These are phyloP conservation scores for Buteo buteo DNA, from an alignment of 2,113 vertebrate species.

Conservation along the genomic window DNA sequence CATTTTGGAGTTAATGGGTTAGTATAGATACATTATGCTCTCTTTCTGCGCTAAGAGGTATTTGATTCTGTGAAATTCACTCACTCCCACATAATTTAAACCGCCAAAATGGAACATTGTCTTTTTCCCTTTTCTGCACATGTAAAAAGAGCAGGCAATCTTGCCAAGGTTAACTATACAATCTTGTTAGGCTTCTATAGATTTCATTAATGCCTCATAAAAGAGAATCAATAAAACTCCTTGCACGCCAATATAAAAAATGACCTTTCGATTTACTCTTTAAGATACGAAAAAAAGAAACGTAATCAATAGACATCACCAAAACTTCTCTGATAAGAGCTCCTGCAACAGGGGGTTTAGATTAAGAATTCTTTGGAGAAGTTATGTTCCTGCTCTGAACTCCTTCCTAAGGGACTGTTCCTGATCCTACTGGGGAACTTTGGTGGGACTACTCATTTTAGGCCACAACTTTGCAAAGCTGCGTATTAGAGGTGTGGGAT, in stretches of 20 bases:
- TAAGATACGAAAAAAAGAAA: constrained; percentile 3
- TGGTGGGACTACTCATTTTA: not conserved
- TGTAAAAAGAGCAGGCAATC: not conserved
- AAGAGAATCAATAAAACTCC: constrained; percentile 58
- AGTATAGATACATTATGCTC: not conserved
- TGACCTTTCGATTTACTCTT: constrained; percentile 54
- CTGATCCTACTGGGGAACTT: not conserved
- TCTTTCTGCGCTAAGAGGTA: not conserved
- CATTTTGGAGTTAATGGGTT: constrained; percentile 44
- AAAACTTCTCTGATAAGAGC: not conserved
- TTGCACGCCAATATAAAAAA: constrained; percentile 39
- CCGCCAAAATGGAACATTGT: not conserved
- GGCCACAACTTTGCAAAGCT: not conserved
- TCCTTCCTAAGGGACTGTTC: not conserved
- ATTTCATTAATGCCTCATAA: constrained; percentile 58
- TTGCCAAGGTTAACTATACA: constrained; percentile 36
- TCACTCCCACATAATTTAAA: constrained; percentile 8
- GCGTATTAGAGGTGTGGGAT: not conserved
- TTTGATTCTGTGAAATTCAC: not conserved
- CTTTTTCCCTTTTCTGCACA: constrained; percentile 5
- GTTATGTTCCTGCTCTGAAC: not conserved
- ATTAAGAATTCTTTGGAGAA: not conserved
- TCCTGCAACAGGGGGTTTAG: not conserved
- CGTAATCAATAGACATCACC: constrained; percentile 21
- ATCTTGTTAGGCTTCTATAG: constrained; percentile 48